Evolutionary conservation across 2,113 vertebrate genomes (phyloP), one percentile per base, ranked within the genome.

Genomic region (Zosterops lateralis): DNA sequence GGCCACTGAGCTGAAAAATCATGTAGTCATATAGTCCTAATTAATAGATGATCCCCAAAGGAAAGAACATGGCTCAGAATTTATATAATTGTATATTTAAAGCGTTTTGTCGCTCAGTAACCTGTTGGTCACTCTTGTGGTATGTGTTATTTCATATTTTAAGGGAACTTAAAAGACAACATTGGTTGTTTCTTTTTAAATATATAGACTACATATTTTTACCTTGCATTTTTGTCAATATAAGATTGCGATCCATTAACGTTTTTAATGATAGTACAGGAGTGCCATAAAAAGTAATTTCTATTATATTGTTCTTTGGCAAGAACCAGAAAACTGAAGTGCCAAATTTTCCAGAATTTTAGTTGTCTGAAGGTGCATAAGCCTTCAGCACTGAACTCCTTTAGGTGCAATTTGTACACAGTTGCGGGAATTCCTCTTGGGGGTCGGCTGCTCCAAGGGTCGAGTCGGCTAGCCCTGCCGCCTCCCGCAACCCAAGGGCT

Each of bases 1-100:
- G 92, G 92, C 95, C 90, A 95, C 47, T 94, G 92, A 96, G 68
- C 90, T 95, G 95, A 94, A 96, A 96, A 95, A 96, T 95, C 88
- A 94, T 4, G 0, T 92, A 93, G 93, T 95, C 74, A 58, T 86
- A 88, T 18, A 94, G 75, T 80, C 71, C 58, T 94, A 93, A 95
- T 95, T 95, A 93, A 92, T 76, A 90, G 64, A 85, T 71, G 64
- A 71, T 93, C 64, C 87, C 68, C 71, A 93, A 91, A 94, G 78
- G 64, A 82, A 83, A 75, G 82, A 95, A 67, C 8, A 3, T 38
- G 71, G 71, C 60, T 92, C 40, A 71, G 47, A 93, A 86, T 87
- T 91, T n/a, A 70, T 92, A 56, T 83, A 79, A 85, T 80, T 95
- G 15, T 65, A 21, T 83, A 82, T 89, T 93, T 85, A 93, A 89